phyloP scores from a whole-genome alignment of 30 jellyfish, hydroid and myxozoan species.

The Hydra vulgaris region DNA sequence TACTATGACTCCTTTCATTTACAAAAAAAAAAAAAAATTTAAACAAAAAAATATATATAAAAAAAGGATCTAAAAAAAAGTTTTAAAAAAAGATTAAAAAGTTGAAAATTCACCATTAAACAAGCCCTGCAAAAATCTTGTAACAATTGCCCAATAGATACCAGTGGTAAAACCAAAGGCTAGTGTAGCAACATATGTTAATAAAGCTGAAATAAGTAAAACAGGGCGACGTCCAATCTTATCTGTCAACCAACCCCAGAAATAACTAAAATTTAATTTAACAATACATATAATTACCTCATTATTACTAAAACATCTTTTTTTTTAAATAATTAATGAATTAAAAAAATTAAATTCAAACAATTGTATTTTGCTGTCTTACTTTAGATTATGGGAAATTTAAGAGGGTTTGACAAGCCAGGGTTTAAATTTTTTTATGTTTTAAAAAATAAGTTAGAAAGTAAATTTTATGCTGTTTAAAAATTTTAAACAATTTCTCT shows the following conservation, averaged over 20 bases:
- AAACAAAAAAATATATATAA: not conserved
- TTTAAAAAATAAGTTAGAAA: too few relatives aligned
- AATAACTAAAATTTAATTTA: constrained; percentile 71
- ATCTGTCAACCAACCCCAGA: constrained; percentile 95
- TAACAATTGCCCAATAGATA: constrained; percentile 49
- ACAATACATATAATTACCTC: too few relatives aligned
- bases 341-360: too few relatives aligned
- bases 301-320: too few relatives aligned
- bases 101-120: constrained; percentile 54
- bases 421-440: too few relatives aligned
- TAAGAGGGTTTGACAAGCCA: too few relatives aligned
- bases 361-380: too few relatives aligned
- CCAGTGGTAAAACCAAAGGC: constrained; percentile 78
- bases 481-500: too few relatives aligned
- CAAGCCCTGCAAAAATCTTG: constrained; percentile 85
- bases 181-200: constrained; percentile 71
- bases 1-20: constrained; percentile 70
- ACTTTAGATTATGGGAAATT: too few relatives aligned
- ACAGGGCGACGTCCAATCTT: constrained; percentile 87
- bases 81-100: too few relatives aligned
- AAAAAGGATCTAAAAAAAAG: not conserved
- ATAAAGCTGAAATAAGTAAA: constrained; percentile 53
- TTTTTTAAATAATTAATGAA: too few relatives aligned
- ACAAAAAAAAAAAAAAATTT: not conserved
- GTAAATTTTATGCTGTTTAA: too few relatives aligned